Evolutionary conservation across 2,888 invertebrate genomes (phyloP), one percentile per base, ranked within the genome.

Genomic region (Coelogynopora nodosa): DNA sequence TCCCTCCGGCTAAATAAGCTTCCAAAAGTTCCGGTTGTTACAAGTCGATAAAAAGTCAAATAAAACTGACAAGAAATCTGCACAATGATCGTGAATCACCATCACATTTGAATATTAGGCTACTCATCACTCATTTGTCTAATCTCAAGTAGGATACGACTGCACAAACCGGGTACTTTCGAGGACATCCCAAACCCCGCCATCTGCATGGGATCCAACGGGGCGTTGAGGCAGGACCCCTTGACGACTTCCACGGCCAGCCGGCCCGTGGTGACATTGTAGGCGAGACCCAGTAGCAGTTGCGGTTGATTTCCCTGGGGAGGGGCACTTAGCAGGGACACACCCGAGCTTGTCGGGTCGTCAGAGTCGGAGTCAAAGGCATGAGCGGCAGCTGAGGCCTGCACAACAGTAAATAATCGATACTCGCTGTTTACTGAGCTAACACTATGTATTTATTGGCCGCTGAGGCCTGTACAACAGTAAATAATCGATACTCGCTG

Each of bases 241-340:
- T 95, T 95, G 89, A 95, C 94, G 88, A 96, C 95, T 93, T 97
- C 97, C 13, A 96, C 96, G 85, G 95, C 95, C n/a, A 97, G 93
- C 90, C 97, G 94, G 30, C 97, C 97, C 0, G 97, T 97, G 49
- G 95, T 96, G 30, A 97, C 95, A 91, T 96, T 97, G 91, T 97
- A 97, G 89, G 96, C 95, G 89, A 97, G 93, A 0, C 97, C 97
- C 88, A 96, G 92, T 29, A 97, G 93, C 86, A 97, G 94, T 92
- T 97, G 95, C 81, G 97, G 96, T 84, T 97, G 95, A 29, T 97
- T 74, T 26, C 85, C 96, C 74, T 74, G 74, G 23, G 74, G 74
- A 13, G 5, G 23, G 74, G 74, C 23, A 26, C 74, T 74, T 26
- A 74, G 74, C 18, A 74, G 74, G 27, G 74, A 74, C 23, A 74